phyloP scores from a whole-genome alignment of 2,888 invertebrate genomes.

The Drosophila buzzatii region DNA sequence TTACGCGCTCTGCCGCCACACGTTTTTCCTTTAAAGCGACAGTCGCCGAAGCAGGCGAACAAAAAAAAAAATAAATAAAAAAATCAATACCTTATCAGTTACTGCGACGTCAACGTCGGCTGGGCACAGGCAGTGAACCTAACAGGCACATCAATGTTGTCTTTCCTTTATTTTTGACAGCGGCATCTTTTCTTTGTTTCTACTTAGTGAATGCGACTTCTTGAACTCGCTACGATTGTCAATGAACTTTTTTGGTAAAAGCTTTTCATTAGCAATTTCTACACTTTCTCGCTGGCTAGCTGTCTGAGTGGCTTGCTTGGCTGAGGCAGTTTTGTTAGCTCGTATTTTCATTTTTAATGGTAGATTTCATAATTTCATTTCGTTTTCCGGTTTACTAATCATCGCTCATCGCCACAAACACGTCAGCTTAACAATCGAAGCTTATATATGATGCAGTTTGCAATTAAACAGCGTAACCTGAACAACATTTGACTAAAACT shows the following conservation, averaged over 20 bases:
- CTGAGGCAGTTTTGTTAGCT: conserved; percentile 13
- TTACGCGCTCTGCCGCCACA: conserved; percentile 29
- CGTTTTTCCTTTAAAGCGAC: conserved; percentile 42
- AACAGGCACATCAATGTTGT: conserved; percentile 17
- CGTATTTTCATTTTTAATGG: conserved; percentile 32
- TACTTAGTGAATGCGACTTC: conserved; percentile 16
- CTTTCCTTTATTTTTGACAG: conserved; percentile 9
- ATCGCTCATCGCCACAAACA: conserved; percentile 31
- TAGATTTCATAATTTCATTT: conserved; percentile 42
- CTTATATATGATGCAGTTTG: conserved; percentile 26
- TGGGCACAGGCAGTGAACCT: conserved; percentile 9
- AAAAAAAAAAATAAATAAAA: conserved; percentile 14
- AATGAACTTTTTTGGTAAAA: conserved; percentile 45
- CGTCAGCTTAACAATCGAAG: conserved; percentile 44
- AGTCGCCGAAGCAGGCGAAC: neutral
- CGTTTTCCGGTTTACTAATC: conserved; percentile 44
- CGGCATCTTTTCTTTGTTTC: conserved; percentile 30
- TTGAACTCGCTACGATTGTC: conserved; percentile 40
- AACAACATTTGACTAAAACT: conserved; percentile 51
- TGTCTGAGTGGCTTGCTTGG: conserved; percentile 11
- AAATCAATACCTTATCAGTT: conserved; percentile 75
- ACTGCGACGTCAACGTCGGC: conserved; percentile 13
- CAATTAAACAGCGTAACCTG: conserved; percentile 28
- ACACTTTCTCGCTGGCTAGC: conserved; percentile 40
- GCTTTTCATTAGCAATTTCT: conserved; percentile 31